A percentile compares a stretch with the other conserved stretches of the same genome.
phyloP scores from a whole-genome alignment of 2,888 invertebrate genomes.

The Beris chalybata region DNA sequence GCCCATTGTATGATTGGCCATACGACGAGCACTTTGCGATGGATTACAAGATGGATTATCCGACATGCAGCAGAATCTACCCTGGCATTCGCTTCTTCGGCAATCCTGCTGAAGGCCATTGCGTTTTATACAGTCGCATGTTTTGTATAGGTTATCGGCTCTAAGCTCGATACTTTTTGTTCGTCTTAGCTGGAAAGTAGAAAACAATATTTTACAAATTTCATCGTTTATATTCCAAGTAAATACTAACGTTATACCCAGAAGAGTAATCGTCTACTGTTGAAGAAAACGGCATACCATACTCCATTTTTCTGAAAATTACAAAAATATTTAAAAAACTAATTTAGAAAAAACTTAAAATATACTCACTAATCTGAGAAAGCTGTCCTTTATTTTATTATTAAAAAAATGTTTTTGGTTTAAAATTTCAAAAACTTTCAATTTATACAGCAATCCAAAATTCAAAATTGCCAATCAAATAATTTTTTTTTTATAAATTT shows the following conservation, averaged over 20 bases:
- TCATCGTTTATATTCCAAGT: background rate
- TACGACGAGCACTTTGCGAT: background rate
- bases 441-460: no score
- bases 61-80: background rate
- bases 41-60: background rate
- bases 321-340: background rate
- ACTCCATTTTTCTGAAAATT: background rate
- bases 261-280: background rate
- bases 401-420: no score
- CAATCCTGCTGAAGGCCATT: conserved; percentile 21
- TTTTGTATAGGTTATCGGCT: conserved; percentile 4
- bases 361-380: no score
- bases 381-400: no score
- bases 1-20: conserved; percentile 6
- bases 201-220: background rate
- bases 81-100: conserved; percentile 16
- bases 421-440: no score
- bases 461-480: no score
- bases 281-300: background rate
- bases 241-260: conserved; percentile 5
- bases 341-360: no score
- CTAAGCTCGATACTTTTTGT: conserved; percentile 11
- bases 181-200: conserved; percentile 1
- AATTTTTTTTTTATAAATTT: background rate
- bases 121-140: conserved; percentile 22